These are phyloP conservation scores for Prionace glauca DNA, from an alignment of 2,797 vertebrate species.

Conservation along the genomic window DNA sequence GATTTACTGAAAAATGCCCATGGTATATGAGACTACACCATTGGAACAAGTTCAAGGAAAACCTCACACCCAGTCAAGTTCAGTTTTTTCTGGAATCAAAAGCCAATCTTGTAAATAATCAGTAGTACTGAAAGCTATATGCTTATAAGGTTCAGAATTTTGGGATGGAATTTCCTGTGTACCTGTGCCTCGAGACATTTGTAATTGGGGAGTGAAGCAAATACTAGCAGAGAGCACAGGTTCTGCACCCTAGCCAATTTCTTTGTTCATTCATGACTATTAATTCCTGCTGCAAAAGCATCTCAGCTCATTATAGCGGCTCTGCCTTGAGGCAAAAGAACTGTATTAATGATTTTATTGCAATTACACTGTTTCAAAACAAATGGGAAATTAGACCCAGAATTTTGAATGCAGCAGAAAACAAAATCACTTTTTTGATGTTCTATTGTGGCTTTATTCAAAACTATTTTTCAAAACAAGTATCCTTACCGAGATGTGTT, in stretches of 20 bases:
- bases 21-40: background rate
- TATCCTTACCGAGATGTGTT: background rate
- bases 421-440: background rate
- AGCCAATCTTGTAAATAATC: background rate
- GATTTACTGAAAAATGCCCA: background rate
- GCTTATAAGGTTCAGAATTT: background rate
- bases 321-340: background rate
- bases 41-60: background rate
- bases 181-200: background rate
- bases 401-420: background rate
- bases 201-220: background rate
- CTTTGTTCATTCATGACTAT: background rate
- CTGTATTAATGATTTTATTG: background rate
- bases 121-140: background rate
- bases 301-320: background rate
- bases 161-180: background rate
- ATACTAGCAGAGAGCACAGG: background rate
- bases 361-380: background rate
- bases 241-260: background rate
- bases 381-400: background rate
- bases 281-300: background rate
- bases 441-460: background rate
- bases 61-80: background rate
- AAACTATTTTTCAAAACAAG: background rate
- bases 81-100: background rate